phyloP scores from a whole-genome alignment of 2,113 vertebrate genomes.

The Colistium nudipinnis region DNA sequence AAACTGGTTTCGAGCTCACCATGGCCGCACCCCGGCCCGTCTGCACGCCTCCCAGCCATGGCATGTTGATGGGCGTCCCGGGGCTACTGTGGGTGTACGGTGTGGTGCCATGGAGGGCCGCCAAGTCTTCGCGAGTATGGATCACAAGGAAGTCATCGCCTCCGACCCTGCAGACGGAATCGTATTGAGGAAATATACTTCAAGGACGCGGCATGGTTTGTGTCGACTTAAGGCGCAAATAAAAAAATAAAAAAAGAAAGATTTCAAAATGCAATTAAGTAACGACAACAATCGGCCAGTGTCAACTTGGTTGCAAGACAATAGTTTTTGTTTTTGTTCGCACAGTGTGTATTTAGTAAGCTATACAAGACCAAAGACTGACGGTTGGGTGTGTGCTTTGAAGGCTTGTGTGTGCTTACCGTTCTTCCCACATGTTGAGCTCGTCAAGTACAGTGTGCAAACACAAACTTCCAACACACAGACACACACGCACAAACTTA shows the following conservation, averaged over 20 bases:
- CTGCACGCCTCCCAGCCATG: conserved; percentile 94
- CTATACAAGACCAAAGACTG: neutral
- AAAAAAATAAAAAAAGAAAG: too few species aligned
- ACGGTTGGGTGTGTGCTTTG: too few species aligned
- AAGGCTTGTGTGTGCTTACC: too few species aligned
- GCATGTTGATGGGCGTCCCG: conserved; percentile 97
- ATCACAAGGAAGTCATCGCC: conserved; percentile 94
- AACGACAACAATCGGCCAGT: too few species aligned
- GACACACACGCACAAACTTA: conserved; percentile 66
- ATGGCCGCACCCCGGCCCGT: conserved; percentile 95
- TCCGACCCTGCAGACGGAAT: conserved; percentile 61
- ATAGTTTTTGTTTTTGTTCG: neutral
- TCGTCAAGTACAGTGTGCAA: neutral
- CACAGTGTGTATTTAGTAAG: neutral
- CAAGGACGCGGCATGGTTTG: neutral
- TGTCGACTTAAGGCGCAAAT: too few species aligned
- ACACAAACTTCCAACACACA: conserved; percentile 6
- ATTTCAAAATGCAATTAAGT: too few species aligned
- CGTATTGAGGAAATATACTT: neutral
- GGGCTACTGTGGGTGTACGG: conserved; percentile 95
- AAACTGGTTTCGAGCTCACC: conserved; percentile 81
- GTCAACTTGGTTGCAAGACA: neutral
- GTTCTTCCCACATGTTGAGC: too few species aligned
- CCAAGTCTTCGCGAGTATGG: conserved; percentile 90
- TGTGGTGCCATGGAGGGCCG: conserved; percentile 89